phyloP scores from a whole-genome alignment of 1,140 invertebrate species.

The Drosophila subpulchrella region DNA sequence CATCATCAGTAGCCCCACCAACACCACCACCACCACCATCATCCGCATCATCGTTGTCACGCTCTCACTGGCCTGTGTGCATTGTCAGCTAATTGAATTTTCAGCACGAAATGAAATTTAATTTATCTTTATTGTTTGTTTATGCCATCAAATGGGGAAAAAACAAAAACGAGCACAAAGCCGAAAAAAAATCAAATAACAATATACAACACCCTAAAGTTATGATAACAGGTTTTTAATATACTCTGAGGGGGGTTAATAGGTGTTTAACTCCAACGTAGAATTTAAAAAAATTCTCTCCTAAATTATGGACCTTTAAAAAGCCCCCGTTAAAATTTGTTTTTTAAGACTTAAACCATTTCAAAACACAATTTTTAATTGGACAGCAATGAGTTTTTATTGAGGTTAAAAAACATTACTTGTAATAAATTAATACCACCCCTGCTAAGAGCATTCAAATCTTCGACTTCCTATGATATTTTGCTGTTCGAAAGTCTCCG shows the following conservation, averaged over 20 bases:
- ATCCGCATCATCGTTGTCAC: slow-evolving; percentile 34
- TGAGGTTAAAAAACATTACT: too few species aligned
- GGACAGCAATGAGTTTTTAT: too few species aligned
- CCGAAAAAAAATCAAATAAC: slow-evolving; percentile 24
- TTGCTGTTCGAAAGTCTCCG: slow-evolving; percentile 4
- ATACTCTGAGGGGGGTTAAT: slow-evolving; percentile 4
- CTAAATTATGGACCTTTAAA: too few species aligned
- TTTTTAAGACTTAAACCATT: too few species aligned
- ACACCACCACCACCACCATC: neutral
- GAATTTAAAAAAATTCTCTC: neutral
- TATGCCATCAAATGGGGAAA: slow-evolving; percentile 64
- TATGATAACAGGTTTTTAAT: slow-evolving; percentile 41
- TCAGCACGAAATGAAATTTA: slow-evolving; percentile 79
- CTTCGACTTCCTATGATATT: slow-evolving; percentile 2
- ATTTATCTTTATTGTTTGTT: slow-evolving; percentile 81
- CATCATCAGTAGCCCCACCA: slow-evolving; percentile 41
- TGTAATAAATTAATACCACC: neutral
- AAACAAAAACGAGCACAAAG: slow-evolving; percentile 25
- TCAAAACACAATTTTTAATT: too few species aligned
- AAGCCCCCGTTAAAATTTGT: too few species aligned
- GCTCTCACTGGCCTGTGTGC: slow-evolving; percentile 52
- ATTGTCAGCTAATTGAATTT: slow-evolving; percentile 82
- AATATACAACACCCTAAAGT: slow-evolving; percentile 42
- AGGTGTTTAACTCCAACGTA: neutral
- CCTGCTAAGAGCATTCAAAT: slow-evolving; percentile 2